These are phyloP conservation scores for Physella acuta DNA, from an alignment of 1,140 invertebrate species.

Conservation along the genomic window DNA sequence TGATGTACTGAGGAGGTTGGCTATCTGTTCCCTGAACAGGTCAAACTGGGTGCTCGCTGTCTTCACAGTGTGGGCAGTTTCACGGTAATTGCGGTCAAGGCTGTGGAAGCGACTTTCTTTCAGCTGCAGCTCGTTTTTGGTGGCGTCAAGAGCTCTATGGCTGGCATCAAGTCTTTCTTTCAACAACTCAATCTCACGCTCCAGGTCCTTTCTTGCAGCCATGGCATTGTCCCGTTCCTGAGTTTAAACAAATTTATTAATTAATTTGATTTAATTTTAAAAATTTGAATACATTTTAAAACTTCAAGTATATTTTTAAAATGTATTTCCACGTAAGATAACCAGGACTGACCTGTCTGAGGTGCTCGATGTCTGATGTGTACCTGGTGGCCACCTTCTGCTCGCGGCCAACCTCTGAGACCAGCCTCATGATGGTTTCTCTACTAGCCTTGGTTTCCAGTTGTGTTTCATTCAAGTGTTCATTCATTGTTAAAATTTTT, in stretches of 20 bases:
- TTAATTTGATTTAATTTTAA: no score
- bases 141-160: slow-evolving; percentile 51
- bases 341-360: slow-evolving; percentile 46
- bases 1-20: slow-evolving; percentile 45
- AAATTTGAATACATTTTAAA: no score
- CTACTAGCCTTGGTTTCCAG: slow-evolving; percentile 59
- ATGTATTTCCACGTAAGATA: neutral
- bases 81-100: slow-evolving; percentile 41
- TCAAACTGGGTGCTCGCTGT: slow-evolving; percentile 38
- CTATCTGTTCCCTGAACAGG: slow-evolving; percentile 52
- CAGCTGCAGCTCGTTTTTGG: slow-evolving; percentile 52
- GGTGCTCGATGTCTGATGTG: slow-evolving; percentile 48
- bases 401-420: slow-evolving; percentile 57
- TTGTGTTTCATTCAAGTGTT: slow-evolving; percentile 51
- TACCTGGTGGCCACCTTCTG: slow-evolving; percentile 53
- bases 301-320: neutral
- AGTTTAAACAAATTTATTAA: no score
- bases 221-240: slow-evolving; percentile 57
- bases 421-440: slow-evolving; percentile 60
- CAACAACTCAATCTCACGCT: slow-evolving; percentile 51
- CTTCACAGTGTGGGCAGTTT: slow-evolving; percentile 36
- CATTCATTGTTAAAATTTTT: slow-evolving; percentile 53
- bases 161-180: slow-evolving; percentile 52
- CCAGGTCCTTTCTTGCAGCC: slow-evolving; percentile 38
- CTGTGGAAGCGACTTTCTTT: slow-evolving; percentile 40